A percentile compares a stretch with the other conserved stretches of the same genome.
These are phyloP conservation scores for Hydrotaea diabolus DNA, from an alignment of 2,888 invertebrate genomes.

Conservation along the genomic window DNA sequence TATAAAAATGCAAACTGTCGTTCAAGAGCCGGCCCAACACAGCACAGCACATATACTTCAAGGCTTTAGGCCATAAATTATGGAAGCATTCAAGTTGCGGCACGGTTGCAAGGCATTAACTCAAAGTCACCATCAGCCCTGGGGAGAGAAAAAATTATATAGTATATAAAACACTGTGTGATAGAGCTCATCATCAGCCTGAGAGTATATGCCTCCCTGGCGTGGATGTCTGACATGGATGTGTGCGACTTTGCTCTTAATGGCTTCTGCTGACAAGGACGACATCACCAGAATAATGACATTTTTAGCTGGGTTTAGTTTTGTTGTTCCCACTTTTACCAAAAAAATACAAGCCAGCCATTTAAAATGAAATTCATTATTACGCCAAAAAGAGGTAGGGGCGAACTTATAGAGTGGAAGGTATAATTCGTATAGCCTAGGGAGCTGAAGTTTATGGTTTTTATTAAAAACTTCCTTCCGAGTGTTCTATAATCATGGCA, in stretches of 20 bases:
- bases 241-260: neutral
- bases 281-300: neutral
- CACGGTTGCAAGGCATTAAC: conserved; percentile 4
- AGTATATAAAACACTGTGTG: neutral
- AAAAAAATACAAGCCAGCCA: too few relatives aligned
- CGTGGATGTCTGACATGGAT: neutral
- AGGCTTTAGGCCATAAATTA: conserved; percentile 14
- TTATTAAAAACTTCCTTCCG: conserved; percentile 30
- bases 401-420: neutral
- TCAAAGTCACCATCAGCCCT: neutral
- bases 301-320: neutral
- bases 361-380: too few relatives aligned
- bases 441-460: neutral
- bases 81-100: neutral
- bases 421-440: neutral
- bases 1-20: conserved; percentile 3
- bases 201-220: too few relatives aligned
- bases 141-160: neutral
- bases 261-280: conserved; percentile 5
- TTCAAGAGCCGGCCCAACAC: too few relatives aligned
- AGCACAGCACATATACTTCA: neutral
- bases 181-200: neutral
- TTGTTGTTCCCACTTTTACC: neutral
- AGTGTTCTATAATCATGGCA: conserved; percentile 21
- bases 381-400: neutral